phyloP scores from a whole-genome alignment of 2,113 vertebrate genomes.

The human (Homo sapiens) region DNA sequence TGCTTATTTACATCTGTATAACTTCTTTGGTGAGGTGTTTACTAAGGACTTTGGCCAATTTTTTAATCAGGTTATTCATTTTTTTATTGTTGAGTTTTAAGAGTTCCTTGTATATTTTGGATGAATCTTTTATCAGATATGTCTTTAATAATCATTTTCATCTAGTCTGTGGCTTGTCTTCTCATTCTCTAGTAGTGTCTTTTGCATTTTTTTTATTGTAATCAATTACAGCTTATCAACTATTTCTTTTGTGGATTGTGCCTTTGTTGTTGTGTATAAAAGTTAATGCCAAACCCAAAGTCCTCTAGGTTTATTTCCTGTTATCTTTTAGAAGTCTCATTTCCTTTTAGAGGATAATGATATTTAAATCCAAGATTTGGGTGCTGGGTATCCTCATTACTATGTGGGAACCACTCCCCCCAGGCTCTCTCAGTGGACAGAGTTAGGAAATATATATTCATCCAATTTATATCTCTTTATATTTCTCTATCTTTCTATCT shows the following conservation, averaged over 20 bases:
- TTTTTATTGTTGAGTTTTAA: slow-evolving; percentile 9
- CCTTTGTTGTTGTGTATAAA: background rate
- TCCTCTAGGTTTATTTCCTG: background rate
- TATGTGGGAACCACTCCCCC: background rate
- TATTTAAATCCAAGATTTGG: background rate
- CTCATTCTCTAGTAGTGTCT: background rate
- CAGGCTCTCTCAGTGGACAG: background rate
- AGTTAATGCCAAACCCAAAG: background rate
- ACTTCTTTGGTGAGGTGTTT: background rate
- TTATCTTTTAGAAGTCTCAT: slow-evolving; percentile 27
- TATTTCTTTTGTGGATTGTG: background rate
- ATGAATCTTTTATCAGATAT: background rate
- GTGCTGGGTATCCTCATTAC: background rate
- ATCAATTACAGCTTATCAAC: background rate
- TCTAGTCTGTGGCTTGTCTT: background rate
- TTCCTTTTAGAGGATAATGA: background rate
- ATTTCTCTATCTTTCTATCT: background rate
- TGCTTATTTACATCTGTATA: background rate
- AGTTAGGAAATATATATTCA: background rate
- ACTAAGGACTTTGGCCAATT: background rate
- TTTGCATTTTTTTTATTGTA: background rate
- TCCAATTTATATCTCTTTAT: background rate
- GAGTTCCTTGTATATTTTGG: background rate
- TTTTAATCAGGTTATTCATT: background rate
- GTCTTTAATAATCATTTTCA: background rate